Evolutionary conservation across 2,113 vertebrate genomes (phyloP).

Genomic region (Australoheros scitulus): DNA sequence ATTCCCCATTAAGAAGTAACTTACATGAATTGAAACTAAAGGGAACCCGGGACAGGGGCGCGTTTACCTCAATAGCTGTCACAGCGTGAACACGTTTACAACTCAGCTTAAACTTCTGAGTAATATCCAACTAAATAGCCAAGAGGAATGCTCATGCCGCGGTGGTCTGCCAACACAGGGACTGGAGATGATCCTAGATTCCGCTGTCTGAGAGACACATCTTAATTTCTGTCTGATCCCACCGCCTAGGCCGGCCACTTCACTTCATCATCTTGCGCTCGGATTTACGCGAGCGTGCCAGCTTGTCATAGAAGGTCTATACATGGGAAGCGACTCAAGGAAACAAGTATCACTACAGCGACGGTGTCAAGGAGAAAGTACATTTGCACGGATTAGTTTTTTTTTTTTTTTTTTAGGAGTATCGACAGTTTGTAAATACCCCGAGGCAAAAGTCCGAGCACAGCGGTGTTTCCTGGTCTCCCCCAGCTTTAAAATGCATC

Average conservation of each 20-base stretch:
- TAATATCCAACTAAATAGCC: neutral
- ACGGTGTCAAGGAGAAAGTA: neutral
- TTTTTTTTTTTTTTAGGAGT: neutral
- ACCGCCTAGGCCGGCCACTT: slow-evolving; percentile 18
- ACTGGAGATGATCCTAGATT: slow-evolving; percentile 44
- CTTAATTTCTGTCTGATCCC: slow-evolving; percentile 59
- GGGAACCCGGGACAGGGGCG: neutral
- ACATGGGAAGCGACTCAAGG: slow-evolving; percentile 1
- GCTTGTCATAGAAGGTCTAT: slow-evolving; percentile 31
- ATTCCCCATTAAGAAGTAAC: neutral
- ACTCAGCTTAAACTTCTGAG: slow-evolving; percentile 7
- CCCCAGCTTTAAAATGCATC: neutral
- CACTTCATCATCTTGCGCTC: slow-evolving; percentile 47
- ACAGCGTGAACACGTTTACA: neutral
- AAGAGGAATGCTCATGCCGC: slow-evolving; percentile 14
- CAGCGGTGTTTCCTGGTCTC: neutral
- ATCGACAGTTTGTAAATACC: neutral
- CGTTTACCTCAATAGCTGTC: slow-evolving; percentile 4
- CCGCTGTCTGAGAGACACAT: slow-evolving; percentile 34
- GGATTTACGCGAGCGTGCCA: slow-evolving; percentile 22
- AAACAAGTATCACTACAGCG: slow-evolving; percentile 1
- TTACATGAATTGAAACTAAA: neutral
- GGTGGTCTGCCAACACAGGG: slow-evolving; percentile 19
- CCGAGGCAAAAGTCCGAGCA: neutral
- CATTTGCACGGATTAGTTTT: neutral